Percentiles rank a stretch among this genome's conserved stretches.
Evolutionary conservation across 2,797 vertebrate genomes (phyloP).

Genomic region (Phrynocephalus guinanensis): DNA sequence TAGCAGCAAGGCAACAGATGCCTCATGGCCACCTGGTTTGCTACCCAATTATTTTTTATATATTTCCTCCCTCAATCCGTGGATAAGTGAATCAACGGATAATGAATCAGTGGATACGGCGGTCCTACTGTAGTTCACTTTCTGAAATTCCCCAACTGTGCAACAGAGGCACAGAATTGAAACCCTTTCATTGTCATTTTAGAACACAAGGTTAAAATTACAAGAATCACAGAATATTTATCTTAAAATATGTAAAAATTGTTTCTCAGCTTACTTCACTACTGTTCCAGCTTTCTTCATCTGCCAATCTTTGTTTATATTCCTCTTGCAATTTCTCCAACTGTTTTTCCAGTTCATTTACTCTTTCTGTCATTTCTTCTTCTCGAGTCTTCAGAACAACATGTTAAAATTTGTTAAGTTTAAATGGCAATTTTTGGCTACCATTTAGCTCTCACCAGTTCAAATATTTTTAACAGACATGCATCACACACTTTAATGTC

Average conservation of each 20-base stretch:
- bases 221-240: not conserved
- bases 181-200: not conserved
- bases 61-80: too few species aligned
- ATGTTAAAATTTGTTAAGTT: slow-evolving; percentile 23
- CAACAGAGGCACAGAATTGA: accelerated
- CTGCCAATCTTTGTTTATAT: slow-evolving; percentile 57
- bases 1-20: too few species aligned
- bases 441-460: slow-evolving; percentile 7
- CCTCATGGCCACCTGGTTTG: too few species aligned
- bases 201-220: not conserved
- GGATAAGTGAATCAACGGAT: too few species aligned
- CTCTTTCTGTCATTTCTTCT: slow-evolving; percentile 94
- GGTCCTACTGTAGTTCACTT: not conserved
- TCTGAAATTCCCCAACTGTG: not conserved
- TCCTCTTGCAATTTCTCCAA: slow-evolving; percentile 84
- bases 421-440: not conserved
- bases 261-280: slow-evolving; percentile 77
- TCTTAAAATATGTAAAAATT: slow-evolving; percentile 3
- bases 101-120: too few species aligned
- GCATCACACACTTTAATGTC: not conserved
- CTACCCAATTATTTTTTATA: too few species aligned
- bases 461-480: not conserved
- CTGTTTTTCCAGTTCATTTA: slow-evolving; percentile 89
- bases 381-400: slow-evolving; percentile 86
- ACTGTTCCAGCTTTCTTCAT: slow-evolving; percentile 73